A percentile compares a stretch with the other conserved stretches of the same genome.
Conservation (phyloP, 2,113 vertebrate genomes). For the Bubalus kerabau region DNA sequence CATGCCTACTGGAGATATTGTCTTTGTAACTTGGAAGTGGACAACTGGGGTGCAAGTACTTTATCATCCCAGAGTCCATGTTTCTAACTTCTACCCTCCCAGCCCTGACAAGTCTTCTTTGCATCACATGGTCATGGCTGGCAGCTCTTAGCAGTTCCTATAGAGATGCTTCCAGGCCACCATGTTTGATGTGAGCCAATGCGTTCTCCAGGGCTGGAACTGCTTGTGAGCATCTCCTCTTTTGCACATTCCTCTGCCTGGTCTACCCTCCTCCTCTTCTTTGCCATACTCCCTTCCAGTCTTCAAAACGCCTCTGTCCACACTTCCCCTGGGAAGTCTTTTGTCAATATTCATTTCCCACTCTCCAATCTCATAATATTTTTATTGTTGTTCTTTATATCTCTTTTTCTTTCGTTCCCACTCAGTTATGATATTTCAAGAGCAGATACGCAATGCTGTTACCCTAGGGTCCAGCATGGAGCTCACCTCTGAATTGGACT, state of each 20-base stretch:
- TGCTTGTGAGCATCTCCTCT: accelerated
- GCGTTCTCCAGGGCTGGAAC: accelerated
- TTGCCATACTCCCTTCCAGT: neutral
- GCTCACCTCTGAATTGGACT: neutral
- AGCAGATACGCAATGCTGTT: accelerated
- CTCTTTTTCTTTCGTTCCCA: neutral
- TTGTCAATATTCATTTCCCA: too few species aligned
- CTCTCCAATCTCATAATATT: neutral
- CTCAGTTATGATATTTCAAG: neutral
- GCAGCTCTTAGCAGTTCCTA: neutral
- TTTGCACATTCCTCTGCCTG: neutral
- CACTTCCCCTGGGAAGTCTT: neutral
- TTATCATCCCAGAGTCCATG: neutral
- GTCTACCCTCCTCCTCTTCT: accelerated
- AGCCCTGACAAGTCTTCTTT: neutral
- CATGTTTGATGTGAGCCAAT: neutral
- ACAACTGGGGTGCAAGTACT: neutral
- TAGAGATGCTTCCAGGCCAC: accelerated
- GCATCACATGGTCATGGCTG: accelerated
- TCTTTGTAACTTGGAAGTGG: neutral
- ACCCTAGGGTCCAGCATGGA: neutral
- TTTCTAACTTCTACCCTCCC: accelerated
- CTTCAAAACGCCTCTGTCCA: neutral
- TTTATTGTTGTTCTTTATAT: neutral
- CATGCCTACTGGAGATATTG: accelerated